These are phyloP conservation scores for Spea hammondii DNA, from an alignment of 2,797 vertebrate genomes.

Conservation along the genomic window DNA sequence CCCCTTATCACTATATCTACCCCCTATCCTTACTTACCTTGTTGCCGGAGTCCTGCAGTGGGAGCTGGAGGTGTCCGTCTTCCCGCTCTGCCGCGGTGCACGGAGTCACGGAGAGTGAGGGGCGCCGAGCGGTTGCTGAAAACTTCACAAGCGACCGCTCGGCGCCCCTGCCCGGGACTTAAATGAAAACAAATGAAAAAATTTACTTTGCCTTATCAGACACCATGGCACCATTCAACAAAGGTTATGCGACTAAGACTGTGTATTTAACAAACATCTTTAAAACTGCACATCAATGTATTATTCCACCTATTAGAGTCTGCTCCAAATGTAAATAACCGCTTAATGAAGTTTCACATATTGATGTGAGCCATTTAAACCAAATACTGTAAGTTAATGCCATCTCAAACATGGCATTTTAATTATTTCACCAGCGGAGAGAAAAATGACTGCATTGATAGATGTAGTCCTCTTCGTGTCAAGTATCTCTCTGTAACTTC, in stretches of 20 bases:
- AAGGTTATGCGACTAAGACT: background rate
- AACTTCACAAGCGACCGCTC: too few relatives aligned
- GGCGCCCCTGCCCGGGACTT: too few relatives aligned
- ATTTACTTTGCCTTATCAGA: background rate
- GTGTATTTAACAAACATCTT: slow-evolving; percentile 3
- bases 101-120: too few relatives aligned
- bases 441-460: slow-evolving; percentile 18
- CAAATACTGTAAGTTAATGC: slow-evolving; percentile 18
- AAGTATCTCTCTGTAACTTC: background rate
- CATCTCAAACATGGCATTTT: slow-evolving; percentile 24
- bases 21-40: too few relatives aligned
- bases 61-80: too few relatives aligned
- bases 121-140: too few relatives aligned
- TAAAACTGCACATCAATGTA: background rate
- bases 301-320: background rate
- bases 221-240: background rate
- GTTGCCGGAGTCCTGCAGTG: too few relatives aligned
- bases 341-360: slow-evolving; percentile 13
- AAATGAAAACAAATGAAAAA: too few relatives aligned
- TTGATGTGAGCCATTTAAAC: slow-evolving; percentile 1
- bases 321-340: slow-evolving; percentile 12
- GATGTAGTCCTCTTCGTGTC: background rate
- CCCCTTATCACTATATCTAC: too few relatives aligned
- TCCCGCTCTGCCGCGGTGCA: too few relatives aligned
- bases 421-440: slow-evolving; percentile 19